Percentiles rank a stretch among this genome's conserved stretches.
Evolutionary conservation across 2,888 invertebrate species (phyloP).

Genomic region (Brachynemurus nebulosus): DNA sequence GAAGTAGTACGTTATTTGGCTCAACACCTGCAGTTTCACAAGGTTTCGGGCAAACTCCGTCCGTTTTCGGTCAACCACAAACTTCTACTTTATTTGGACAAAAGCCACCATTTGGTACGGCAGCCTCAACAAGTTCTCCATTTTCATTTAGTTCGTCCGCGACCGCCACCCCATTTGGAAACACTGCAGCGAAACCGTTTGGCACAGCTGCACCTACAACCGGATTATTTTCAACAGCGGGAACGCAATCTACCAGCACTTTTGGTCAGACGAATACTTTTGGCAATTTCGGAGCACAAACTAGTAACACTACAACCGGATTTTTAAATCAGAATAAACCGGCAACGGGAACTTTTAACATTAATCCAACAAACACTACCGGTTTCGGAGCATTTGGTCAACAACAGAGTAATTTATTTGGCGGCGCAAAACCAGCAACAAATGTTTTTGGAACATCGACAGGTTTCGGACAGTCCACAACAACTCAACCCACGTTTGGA

Average conservation of each 20-base stretch:
- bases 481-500: conserved; percentile 20
- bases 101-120: conserved; percentile 41
- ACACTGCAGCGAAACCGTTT: conserved; percentile 37
- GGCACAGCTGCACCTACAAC: conserved; percentile 28
- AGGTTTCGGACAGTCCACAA: conserved; percentile 28
- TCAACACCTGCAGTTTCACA: conserved; percentile 25
- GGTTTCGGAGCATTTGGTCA: conserved; percentile 21
- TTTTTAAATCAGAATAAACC: conserved; percentile 32
- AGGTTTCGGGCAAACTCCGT: conserved; percentile 35
- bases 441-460: conserved; percentile 30
- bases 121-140: conserved; percentile 34
- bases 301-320: conserved; percentile 32
- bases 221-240: conserved; percentile 13
- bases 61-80: conserved; percentile 37
- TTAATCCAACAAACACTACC: conserved; percentile 17
- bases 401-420: conserved; percentile 30
- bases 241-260: conserved; percentile 20
- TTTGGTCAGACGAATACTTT: conserved; percentile 34
- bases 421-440: conserved; percentile 29
- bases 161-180: conserved; percentile 30
- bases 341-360: conserved; percentile 27
- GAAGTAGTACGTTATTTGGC: conserved; percentile 18
- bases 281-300: conserved; percentile 33
- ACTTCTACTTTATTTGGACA: conserved; percentile 54
- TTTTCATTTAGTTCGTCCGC: conserved; percentile 30